phyloP scores from a whole-genome alignment of 2,113 vertebrate genomes.

The Buteo buteo region DNA sequence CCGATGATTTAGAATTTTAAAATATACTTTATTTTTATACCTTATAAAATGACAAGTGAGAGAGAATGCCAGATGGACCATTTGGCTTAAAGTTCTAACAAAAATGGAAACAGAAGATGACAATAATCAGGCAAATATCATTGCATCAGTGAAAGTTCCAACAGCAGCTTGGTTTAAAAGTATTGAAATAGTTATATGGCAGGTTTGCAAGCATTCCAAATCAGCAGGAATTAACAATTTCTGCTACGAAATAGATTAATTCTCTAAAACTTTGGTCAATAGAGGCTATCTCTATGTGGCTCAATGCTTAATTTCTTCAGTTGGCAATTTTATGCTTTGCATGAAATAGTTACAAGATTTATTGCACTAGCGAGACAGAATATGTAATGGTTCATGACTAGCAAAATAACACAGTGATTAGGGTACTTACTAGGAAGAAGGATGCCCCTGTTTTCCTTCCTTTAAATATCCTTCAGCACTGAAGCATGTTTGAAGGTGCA shows the following conservation, averaged over 20 bases:
- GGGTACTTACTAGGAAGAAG: neutral
- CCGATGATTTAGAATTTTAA: slow-evolving; percentile 33
- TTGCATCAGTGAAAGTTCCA: slow-evolving; percentile 54
- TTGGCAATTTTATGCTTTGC: neutral
- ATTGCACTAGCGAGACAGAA: neutral
- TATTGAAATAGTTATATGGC: slow-evolving; percentile 53
- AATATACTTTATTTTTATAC: slow-evolving; percentile 49
- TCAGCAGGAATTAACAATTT: slow-evolving; percentile 37
- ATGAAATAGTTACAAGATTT: neutral
- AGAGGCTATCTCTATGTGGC: neutral
- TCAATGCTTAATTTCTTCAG: neutral
- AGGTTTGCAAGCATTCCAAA: slow-evolving; percentile 31
- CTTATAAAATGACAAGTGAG: slow-evolving; percentile 52
- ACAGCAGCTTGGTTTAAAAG: slow-evolving; percentile 52
- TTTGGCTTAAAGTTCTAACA: slow-evolving; percentile 65
- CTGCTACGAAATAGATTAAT: slow-evolving; percentile 42
- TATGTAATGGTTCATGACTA: neutral
- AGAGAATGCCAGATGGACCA: slow-evolving; percentile 66
- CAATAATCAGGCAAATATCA: slow-evolving; percentile 64
- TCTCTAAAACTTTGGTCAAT: slow-evolving; percentile 36
- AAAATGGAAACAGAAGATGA: slow-evolving; percentile 56
- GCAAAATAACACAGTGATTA: neutral
- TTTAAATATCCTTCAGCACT: neutral
- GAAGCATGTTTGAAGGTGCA: neutral
- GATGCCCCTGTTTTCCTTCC: neutral